A percentile compares a stretch with the other conserved stretches of the same genome.
Evolutionary conservation across 2,797 vertebrate genomes (phyloP).

Genomic region (Poecilia gillii): DNA sequence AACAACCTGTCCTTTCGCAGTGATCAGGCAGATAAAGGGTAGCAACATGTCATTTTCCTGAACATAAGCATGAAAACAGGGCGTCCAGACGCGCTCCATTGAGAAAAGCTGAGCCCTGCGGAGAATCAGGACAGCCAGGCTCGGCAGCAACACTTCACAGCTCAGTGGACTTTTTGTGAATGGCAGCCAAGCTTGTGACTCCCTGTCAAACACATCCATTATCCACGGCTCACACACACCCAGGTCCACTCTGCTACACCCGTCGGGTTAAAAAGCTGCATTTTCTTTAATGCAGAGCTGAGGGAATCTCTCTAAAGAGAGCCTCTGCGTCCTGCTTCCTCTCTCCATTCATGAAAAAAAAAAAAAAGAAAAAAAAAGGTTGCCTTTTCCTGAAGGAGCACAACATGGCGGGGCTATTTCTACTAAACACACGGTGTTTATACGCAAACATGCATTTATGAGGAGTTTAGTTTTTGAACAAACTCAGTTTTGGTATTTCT

Average conservation of each 20-base stretch:
- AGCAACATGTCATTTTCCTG: slow-evolving; percentile 15
- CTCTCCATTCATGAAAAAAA: slow-evolving; percentile 86
- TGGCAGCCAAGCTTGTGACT: slow-evolving; percentile 62
- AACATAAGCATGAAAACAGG: slow-evolving; percentile 22
- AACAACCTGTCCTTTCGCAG: no score
- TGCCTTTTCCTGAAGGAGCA: slow-evolving; percentile 74
- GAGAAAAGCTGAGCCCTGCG: slow-evolving; percentile 62
- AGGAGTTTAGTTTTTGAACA: background rate
- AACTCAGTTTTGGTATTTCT: background rate
- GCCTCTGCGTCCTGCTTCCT: slow-evolving; percentile 29
- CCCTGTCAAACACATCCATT: slow-evolving; percentile 6
- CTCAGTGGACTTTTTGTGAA: slow-evolving; percentile 78
- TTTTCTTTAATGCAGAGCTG: background rate
- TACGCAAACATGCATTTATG: background rate
- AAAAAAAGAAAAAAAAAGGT: slow-evolving; percentile 10
- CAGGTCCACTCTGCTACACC: background rate
- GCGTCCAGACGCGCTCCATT: slow-evolving; percentile 72
- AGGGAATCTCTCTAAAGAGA: background rate
- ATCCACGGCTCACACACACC: background rate
- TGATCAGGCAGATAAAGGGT: background rate
- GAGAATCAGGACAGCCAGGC: slow-evolving; percentile 37
- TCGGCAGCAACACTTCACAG: slow-evolving; percentile 37
- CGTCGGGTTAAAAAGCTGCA: background rate
- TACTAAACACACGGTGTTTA: background rate
- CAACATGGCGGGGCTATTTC: slow-evolving; percentile 87